phyloP scores from a whole-genome alignment of 2,888 invertebrate genomes.

The Hydraecia micacea region DNA sequence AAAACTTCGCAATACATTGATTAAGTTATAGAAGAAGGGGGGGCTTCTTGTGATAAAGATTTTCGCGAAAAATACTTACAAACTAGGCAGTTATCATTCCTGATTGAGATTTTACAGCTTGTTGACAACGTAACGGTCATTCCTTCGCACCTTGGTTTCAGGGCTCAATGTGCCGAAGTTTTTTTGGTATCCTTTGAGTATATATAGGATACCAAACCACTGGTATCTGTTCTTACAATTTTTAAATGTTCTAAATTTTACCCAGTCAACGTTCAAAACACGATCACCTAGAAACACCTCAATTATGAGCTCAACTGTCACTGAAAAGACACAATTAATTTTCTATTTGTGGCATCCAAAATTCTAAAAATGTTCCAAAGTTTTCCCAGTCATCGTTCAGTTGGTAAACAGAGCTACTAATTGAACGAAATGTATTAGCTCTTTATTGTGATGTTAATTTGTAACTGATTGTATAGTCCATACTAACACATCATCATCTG shows the following conservation, averaged over 20 bases:
- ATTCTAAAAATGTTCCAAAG: background rate
- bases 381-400: background rate
- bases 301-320: background rate
- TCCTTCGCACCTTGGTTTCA: background rate
- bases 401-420: conserved; percentile 7
- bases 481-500: background rate
- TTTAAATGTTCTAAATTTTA: too few relatives aligned
- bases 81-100: background rate
- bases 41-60: background rate
- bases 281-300: background rate
- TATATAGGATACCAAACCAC: background rate
- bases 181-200: background rate
- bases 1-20: background rate
- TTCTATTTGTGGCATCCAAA: background rate
- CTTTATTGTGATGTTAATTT: conserved; percentile 23
- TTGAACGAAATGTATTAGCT: conserved; percentile 28
- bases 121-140: background rate
- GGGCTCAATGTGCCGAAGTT: background rate
- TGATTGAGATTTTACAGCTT: background rate
- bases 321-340: too few relatives aligned
- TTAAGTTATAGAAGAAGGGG: background rate
- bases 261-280: too few relatives aligned
- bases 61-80: background rate
- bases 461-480: conserved; percentile 6
- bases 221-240: too few relatives aligned